Evolutionary conservation across 2,113 vertebrate species (phyloP).

Genomic region (Hippocampus guttulatus): DNA sequence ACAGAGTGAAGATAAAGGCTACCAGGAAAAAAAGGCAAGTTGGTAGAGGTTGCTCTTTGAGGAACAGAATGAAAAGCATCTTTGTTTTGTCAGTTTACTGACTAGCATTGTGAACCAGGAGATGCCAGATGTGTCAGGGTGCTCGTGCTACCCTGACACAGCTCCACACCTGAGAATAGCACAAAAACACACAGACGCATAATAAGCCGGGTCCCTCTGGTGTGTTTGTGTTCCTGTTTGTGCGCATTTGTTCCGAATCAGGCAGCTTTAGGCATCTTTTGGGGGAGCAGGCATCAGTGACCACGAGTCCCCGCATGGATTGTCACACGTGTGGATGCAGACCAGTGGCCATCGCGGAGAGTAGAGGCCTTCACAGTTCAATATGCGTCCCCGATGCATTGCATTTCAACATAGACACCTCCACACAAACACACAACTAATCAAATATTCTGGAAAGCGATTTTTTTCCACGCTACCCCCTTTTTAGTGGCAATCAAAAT

Average conservation of each 20-base stretch:
- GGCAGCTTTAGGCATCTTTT: conserved; percentile 53
- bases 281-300: conserved; percentile 55
- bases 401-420: conserved; percentile 29
- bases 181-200: conserved; percentile 16
- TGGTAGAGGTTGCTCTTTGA: conserved; percentile 45
- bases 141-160: conserved; percentile 57
- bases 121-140: conserved; percentile 69
- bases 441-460: conserved; percentile 43
- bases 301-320: conserved; percentile 51
- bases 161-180: conserved; percentile 56
- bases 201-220: conserved; percentile 40
- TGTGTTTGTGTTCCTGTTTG: conserved; percentile 65
- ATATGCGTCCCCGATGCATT: conserved; percentile 48
- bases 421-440: conserved; percentile 29
- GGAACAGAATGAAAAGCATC: conserved; percentile 59
- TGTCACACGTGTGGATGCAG: conserved; percentile 72
- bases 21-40: conserved; percentile 18
- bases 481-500: conserved; percentile 55
- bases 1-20: conserved; percentile 17
- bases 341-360: conserved; percentile 49
- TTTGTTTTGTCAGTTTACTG: conserved; percentile 74
- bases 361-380: conserved; percentile 46
- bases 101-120: conserved; percentile 64
- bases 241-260: conserved; percentile 74
- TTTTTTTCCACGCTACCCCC: conserved; percentile 18